Base-by-base conservation (phyloP, 2,113 vertebrate genomes). In the Dicrurus megarhynchus region DNA sequence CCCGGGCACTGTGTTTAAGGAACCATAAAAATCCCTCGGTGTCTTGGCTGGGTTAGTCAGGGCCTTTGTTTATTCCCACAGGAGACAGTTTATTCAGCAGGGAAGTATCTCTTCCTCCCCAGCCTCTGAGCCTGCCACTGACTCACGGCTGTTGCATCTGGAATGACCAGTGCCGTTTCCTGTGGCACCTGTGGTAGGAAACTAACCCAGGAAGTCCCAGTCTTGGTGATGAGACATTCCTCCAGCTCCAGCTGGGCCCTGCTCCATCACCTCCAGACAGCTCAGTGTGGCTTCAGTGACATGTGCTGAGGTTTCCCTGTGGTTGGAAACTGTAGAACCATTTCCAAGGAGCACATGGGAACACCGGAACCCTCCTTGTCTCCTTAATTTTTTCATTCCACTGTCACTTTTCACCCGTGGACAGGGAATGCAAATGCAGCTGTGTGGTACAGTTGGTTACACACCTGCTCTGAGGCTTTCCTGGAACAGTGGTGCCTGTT, bases 91-190 rank as follows among this genome's bases (percentile, higher is more conserved):
- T 7, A 12, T 55, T 92, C 86, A 90, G 50, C 55, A 42, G 50
- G 41, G 68, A 70, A 15, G 64, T 11, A 9, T 76, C 82, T 63
- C 68, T 55, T 84, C 89, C 91, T 83, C 37, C 47, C 50, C 50
- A 27, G 46, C 11, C 46, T 2, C 56, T 9, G 26, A n/a, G 63
- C 84, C 56, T 50, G n/a, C 59, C 52, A 5, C 35, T 97, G 95
- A 97, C 87, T 96, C 96, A 91, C 0, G 0, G 5, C 4, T 63
- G 33, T 5, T 92, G 86, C 81, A 95, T 89, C 94, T 95, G 61
- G 94, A 78, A 16, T 23, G 77, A 68, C 94, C 27, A 4, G 96
- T 63, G 46, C 0, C 12, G 95, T 59, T 95, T 97, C 96, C 96
- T 95, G 86, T 89, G 37, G 49, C 46, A 65, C 79, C 85, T 35